Conservation (phyloP, 2,113 vertebrate genomes). For the Psophia crepitans region DNA sequence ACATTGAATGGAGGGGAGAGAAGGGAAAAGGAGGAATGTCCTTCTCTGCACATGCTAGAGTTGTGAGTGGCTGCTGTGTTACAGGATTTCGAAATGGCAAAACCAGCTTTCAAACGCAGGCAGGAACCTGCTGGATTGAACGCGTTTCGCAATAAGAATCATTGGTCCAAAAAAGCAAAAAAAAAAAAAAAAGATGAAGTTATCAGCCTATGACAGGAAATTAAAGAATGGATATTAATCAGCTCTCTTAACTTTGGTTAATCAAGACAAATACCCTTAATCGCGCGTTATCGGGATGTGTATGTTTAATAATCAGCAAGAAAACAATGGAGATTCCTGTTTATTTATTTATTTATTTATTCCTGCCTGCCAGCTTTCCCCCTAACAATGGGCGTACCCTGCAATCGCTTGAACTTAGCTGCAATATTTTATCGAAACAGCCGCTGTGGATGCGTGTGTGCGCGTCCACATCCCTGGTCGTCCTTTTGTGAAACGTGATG, state of each 20-base stretch:
- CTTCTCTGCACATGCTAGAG: conserved; percentile 34
- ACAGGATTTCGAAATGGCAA: conserved; percentile 59
- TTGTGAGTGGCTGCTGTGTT: conserved; percentile 48
- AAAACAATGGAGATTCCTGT: neutral
- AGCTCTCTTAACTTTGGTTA: conserved; percentile 29
- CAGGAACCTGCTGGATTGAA: conserved; percentile 21
- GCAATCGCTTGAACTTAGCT: conserved; percentile 11
- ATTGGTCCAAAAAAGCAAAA: neutral
- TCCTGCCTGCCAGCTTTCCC: neutral
- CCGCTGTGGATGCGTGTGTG: neutral
- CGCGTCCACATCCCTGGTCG: conserved; percentile 24
- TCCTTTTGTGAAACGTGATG: conserved; percentile 68
- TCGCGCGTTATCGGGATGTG: neutral
- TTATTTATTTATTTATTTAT: neutral
- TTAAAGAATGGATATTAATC: conserved; percentile 41
- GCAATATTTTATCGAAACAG: conserved; percentile 30
- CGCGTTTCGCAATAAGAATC: conserved; percentile 22
- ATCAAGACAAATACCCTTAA: conserved; percentile 39
- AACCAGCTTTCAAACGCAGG: conserved; percentile 55
- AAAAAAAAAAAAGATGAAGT: conserved; percentile 6
- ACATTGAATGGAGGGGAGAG: conserved; percentile 19
- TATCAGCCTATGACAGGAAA: conserved; percentile 60
- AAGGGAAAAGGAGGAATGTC: neutral
- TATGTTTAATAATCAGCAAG: neutral
- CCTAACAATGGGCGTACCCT: conserved; percentile 58